These are phyloP conservation scores for Hydriomena furcata DNA, from an alignment of 2,888 invertebrate genomes.

Conservation along the genomic window DNA sequence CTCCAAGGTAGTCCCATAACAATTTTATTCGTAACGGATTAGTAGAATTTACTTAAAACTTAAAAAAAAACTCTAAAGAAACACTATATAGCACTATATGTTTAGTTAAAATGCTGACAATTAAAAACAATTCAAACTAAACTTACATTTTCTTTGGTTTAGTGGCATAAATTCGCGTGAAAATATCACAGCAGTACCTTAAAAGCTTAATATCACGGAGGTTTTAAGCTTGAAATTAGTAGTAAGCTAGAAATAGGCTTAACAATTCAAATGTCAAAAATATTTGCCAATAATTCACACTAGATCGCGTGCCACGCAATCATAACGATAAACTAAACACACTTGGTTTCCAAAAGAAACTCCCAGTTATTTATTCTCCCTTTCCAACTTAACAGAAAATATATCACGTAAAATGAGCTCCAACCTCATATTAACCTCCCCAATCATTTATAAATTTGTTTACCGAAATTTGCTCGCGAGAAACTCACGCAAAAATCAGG, in stretches of 20 bases:
- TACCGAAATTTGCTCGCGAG: conserved; percentile 38
- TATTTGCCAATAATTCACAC: conserved; percentile 3
- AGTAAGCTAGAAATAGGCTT: conserved; percentile 9
- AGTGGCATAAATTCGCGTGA: conserved; percentile 2
- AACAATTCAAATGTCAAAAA: conserved; percentile 16
- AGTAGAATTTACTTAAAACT: no score
- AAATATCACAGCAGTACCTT: neutral
- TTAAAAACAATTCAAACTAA: no score
- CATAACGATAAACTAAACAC: conserved; percentile 9
- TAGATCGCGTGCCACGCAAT: conserved; percentile 7
- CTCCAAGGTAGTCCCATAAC: no score
- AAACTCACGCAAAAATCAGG: conserved; percentile 28
- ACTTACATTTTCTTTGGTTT: no score
- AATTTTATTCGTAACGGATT: no score
- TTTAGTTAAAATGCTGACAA: no score
- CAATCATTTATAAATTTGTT: conserved; percentile 40
- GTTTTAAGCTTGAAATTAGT: no score
- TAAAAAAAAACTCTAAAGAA: no score
- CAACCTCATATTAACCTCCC: conserved; percentile 32
- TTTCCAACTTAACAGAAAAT: conserved; percentile 24
- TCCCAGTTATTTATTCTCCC: conserved; percentile 14
- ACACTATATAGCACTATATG: no score
- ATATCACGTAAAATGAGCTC: conserved; percentile 25
- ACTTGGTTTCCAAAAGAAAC: conserved; percentile 7
- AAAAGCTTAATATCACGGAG: conserved; percentile 3